Evolutionary conservation across 2,797 vertebrate species (phyloP), one percentile per base, ranked within the genome.

Genomic region (Menidia menidia): DNA sequence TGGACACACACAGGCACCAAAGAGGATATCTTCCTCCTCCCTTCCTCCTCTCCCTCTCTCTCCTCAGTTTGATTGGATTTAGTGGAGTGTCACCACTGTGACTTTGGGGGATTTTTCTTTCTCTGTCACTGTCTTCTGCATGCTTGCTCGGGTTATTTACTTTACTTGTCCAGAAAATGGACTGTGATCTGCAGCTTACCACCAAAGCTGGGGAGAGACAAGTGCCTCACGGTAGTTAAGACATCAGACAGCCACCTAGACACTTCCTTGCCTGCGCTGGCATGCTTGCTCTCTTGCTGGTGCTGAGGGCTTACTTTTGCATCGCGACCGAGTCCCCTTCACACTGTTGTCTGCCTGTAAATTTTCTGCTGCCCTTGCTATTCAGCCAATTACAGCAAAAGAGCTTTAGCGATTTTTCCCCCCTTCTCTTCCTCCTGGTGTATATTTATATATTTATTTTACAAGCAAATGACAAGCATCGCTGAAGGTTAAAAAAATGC

Each of bases 341-440:
- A 95, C 95, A 95, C 93, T 93, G 90, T 92, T 91, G 89, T 93
- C 92, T 92, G 90, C 92, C 93, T 93, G 93, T 93, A 95, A 90
- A 94, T 95, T 94, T 95, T 95, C 91, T 95, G 94, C 94, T 95
- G 94, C 88, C 93, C 89, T 95, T 95, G 95, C 94, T 94, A 89
- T 95, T 95, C 92, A 93, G 91, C 92, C 94, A 95, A 95, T 95
- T 95, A 95, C 90, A 89, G 90, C 93, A 92, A 94, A 94, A 94
- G 93, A 94, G 94, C 93, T 93, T 94, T 93, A 94, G 93, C 71
- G 92, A 94, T 94, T 94, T 94, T 88, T 83, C 60, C 70, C 69
- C 77, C 82, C 58, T 77, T 73, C 73, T 82, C 77, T 87, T 87
- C 78, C 83, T 91, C 68, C 73, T 84, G 74, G 68, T 86, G 71